Evolutionary conservation across 2,888 invertebrate genomes (phyloP).

Genomic region (Bugula neritina): DNA sequence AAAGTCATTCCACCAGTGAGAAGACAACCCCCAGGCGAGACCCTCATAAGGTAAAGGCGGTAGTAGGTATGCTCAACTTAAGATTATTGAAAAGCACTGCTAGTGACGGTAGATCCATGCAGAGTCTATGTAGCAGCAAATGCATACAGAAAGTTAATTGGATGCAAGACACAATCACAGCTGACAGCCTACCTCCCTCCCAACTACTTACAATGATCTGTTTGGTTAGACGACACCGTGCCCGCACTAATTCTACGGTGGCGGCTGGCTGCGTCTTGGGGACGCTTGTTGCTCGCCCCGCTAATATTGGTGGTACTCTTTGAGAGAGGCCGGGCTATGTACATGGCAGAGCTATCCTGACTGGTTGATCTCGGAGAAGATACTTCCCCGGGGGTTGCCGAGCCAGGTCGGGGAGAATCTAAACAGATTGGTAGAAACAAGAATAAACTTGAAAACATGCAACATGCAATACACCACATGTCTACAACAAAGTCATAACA

Average conservation of each 20-base stretch:
- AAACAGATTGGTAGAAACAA: background rate
- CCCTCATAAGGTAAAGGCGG: too few species aligned
- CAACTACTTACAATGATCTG: conserved; percentile 17
- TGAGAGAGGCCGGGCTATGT: conserved; percentile 14
- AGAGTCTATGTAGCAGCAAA: too few species aligned
- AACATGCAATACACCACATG: conserved; percentile 15
- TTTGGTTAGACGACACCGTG: background rate
- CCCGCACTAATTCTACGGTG: conserved; percentile 11
- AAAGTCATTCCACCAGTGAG: too few species aligned
- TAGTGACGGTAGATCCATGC: too few species aligned
- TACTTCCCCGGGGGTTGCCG: conserved; percentile 14
- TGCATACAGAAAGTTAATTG: too few species aligned
- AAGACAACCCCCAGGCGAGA: too few species aligned
- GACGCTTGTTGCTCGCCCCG: background rate
- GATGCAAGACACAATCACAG: too few species aligned
- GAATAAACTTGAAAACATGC: background rate
- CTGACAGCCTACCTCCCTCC: too few species aligned
- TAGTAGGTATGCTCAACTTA: too few species aligned
- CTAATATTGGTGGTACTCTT: conserved; percentile 22
- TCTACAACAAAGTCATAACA: background rate
- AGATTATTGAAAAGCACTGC: too few species aligned
- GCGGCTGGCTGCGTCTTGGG: background rate
- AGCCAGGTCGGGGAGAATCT: conserved; percentile 23
- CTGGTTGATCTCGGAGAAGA: background rate
- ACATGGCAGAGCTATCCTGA: conserved; percentile 11